Base-by-base conservation (phyloP, 2,888 invertebrate genomes). In the Bruchidius siliquastri region DNA sequence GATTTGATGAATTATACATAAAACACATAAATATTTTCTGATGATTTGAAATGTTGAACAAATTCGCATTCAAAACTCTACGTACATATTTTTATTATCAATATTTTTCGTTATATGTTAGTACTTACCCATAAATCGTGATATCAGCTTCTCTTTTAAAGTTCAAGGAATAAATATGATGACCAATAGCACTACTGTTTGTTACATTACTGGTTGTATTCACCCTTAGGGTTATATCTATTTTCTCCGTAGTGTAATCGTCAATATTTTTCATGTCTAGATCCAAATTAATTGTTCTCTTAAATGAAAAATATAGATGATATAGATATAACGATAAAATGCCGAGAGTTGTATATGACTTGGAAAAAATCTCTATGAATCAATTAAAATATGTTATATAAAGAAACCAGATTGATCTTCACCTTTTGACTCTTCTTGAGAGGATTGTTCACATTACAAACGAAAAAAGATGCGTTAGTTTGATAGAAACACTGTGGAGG, bases 111-210 rank as follows among this genome's bases (percentile, higher is more conserved):
- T n/a, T n/a, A 18, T 26, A 18, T 66, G 18, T 71, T 20, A 69
- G 67, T 70, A 81, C 80, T 80, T 80, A 88, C 88, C 87, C 88
- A 69, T 81, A 83, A 22, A 88, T 83, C 21, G 80, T 80, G 67
- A 87, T 80, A 74, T 85, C 85, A 21, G 85, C 85, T 71, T 86
- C 85, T 21, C 83, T 79, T 21, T 77, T 82, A 66, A 87, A 80
- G 8, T 81, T 78, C 22, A 88, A 78, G 10, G 74, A 78, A n/a
- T 85, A 79, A 8, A 67, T 75, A 21, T 68, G 10, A 68, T 21
- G 18, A 68, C 22, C 68, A 21, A 80, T 74, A 10, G 66, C 72
- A 69, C 82, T 81, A n/a, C 80, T 21, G 73, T 84, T 82, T 6
- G 74, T 72, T 76, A 86, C 85, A 32, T 82, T 79, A 73, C 87